phyloP scores from a whole-genome alignment of 2,797 vertebrate genomes.

The Serranus cabrilla region DNA sequence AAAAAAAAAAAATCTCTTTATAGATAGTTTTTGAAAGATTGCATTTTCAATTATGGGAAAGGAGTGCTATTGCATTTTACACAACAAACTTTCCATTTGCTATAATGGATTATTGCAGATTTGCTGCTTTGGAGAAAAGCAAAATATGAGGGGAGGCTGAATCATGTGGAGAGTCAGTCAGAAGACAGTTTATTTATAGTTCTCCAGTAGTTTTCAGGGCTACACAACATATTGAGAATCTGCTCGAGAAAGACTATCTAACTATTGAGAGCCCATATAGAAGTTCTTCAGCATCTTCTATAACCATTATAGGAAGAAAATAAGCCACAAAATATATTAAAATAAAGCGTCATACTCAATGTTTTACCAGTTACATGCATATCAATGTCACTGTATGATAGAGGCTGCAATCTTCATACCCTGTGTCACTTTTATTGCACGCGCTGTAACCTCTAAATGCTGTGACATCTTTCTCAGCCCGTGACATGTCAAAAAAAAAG shows the following conservation, averaged over 20 bases:
- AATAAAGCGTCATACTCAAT: background rate
- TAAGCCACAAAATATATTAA: background rate
- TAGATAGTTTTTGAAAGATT: slow-evolving; percentile 10
- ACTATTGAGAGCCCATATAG: background rate
- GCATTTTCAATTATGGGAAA: slow-evolving; percentile 9
- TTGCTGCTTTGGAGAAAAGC: slow-evolving; percentile 12
- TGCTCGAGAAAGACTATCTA: background rate
- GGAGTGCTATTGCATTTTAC: slow-evolving; percentile 5
- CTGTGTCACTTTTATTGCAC: background rate
- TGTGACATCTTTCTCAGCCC: background rate
- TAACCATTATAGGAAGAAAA: background rate
- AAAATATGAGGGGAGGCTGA: background rate
- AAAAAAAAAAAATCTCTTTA: too few relatives aligned
- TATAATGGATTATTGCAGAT: slow-evolving; percentile 9
- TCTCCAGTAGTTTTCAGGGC: background rate
- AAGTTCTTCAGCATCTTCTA: background rate
- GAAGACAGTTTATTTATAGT: slow-evolving; percentile 1
- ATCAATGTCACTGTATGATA: background rate
- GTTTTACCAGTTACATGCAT: background rate
- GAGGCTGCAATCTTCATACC: rapidly evolving
- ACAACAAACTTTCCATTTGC: background rate
- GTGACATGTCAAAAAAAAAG: background rate
- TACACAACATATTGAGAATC: background rate
- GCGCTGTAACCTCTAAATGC: background rate
- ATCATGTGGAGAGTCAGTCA: background rate